phyloP scores from a whole-genome alignment of 1,140 invertebrate genomes.

The Ephestia elutella region DNA sequence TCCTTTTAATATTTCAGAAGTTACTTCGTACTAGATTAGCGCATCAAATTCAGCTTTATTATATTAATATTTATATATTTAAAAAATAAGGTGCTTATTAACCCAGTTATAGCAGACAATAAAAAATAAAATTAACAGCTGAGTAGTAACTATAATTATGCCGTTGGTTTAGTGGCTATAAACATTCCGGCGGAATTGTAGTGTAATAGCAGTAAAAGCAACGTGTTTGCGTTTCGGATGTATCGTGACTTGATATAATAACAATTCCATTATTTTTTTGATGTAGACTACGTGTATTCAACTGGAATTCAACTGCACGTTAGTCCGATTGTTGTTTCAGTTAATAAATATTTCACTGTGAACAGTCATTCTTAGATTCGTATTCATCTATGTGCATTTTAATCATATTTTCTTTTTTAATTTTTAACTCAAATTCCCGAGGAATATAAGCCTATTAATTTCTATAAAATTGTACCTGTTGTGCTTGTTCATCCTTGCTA shows the following conservation, averaged over 20 bases:
- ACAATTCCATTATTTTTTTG: conserved; percentile 47
- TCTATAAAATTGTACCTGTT: conserved; percentile 38
- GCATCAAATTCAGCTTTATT: too few species aligned
- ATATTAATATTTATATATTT: too few species aligned
- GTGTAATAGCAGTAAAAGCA: conserved; percentile 34
- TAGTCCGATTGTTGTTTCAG: not conserved
- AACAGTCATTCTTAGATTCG: not conserved
- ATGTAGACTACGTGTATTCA: conserved; percentile 33
- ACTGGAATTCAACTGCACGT: conserved; percentile 10
- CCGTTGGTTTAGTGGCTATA: conserved; percentile 31
- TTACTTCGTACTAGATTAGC: too few species aligned
- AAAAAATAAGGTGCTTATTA: conserved; percentile 17
- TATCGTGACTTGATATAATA: conserved; percentile 46
- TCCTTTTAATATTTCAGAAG: too few species aligned
- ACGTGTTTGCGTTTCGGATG: conserved; percentile 35
- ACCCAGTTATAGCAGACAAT: conserved; percentile 19
- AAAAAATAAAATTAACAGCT: conserved; percentile 33
- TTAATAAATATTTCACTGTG: not conserved
- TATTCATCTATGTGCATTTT: too few species aligned
- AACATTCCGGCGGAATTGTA: conserved; percentile 45
- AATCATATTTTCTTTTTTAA: too few species aligned
- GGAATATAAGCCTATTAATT: not conserved
- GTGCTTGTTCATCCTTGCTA: conserved; percentile 36
- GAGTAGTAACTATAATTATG: conserved; percentile 45
- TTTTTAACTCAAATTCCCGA: too few species aligned